phyloP scores from a whole-genome alignment of 2,797 vertebrate species.

The Potorous gilbertii region DNA sequence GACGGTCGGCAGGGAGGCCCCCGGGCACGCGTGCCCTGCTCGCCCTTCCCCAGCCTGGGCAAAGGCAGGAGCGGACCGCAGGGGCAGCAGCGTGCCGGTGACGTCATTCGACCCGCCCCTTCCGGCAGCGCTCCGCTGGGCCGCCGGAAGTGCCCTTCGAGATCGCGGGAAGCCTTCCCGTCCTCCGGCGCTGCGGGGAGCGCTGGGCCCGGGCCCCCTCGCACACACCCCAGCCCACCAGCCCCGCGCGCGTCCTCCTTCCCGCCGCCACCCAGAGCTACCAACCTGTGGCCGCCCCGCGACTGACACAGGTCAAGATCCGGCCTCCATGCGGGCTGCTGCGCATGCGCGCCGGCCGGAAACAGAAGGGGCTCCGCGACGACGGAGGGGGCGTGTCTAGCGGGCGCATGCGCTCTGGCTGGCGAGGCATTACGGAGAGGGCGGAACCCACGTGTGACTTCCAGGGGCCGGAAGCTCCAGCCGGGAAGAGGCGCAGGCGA shows the following conservation, averaged over 20 bases:
- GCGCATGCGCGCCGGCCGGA: background rate
- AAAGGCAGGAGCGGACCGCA: background rate
- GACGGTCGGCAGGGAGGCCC: too few species aligned
- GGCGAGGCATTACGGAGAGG: rapidly evolving
- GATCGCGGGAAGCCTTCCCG: background rate
- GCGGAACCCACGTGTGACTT: background rate
- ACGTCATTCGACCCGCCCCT: background rate
- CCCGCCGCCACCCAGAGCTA: background rate
- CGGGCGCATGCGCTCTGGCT: rapidly evolving
- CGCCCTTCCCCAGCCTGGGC: background rate
- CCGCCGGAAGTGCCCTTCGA: background rate
- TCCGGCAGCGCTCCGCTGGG: background rate
- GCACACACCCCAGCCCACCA: background rate
- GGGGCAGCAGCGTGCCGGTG: background rate
- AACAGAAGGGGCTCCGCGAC: rapidly evolving
- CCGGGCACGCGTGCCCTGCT: background rate
- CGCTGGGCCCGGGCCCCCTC: background rate
- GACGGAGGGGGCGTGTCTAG: background rate
- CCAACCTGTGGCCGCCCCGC: background rate
- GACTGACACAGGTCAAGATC: background rate
- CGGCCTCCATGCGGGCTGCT: background rate
- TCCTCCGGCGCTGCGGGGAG: background rate
- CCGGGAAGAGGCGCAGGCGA: background rate
- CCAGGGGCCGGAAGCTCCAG: background rate
- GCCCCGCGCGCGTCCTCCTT: too few species aligned